These are phyloP conservation scores for Mormyrops attenuatus DNA, from an alignment of 2,797 vertebrate genomes.

Conservation along the genomic window DNA sequence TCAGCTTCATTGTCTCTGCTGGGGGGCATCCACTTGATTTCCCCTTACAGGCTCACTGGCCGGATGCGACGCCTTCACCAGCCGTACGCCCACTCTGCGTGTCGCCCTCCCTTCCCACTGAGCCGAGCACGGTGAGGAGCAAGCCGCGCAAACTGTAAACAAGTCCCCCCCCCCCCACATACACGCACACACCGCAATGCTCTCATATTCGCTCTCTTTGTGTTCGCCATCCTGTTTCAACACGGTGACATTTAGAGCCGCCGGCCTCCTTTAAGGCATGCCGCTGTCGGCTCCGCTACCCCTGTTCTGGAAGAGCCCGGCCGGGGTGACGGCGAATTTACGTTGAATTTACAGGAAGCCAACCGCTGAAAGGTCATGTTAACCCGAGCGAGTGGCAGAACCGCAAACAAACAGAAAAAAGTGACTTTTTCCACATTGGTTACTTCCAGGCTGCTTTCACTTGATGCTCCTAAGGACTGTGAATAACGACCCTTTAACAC, in stretches of 20 bases:
- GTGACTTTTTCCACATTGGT: neutral
- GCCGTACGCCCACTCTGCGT: neutral
- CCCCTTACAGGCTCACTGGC: neutral
- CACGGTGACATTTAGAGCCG: constrained; percentile 1
- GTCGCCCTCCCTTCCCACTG: neutral
- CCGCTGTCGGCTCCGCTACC: neutral
- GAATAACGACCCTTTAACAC: neutral
- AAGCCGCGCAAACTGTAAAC: constrained; percentile 5
- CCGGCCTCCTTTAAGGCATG: neutral
- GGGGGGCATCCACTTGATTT: neutral
- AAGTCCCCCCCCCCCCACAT: neutral
- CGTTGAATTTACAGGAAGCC: neutral
- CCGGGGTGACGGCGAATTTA: neutral
- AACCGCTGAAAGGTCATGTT: neutral
- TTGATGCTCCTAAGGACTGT: neutral
- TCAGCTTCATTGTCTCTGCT: neutral
- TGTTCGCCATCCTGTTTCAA: neutral
- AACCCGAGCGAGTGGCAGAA: neutral
- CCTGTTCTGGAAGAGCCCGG: neutral
- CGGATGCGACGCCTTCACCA: neutral
- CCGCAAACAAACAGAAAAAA: neutral
- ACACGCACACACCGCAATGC: neutral
- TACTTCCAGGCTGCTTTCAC: neutral
- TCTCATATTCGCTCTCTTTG: neutral
- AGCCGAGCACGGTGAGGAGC: neutral